Conservation (phyloP, 2,113 vertebrate genomes). For the Chaetops frenatus region DNA sequence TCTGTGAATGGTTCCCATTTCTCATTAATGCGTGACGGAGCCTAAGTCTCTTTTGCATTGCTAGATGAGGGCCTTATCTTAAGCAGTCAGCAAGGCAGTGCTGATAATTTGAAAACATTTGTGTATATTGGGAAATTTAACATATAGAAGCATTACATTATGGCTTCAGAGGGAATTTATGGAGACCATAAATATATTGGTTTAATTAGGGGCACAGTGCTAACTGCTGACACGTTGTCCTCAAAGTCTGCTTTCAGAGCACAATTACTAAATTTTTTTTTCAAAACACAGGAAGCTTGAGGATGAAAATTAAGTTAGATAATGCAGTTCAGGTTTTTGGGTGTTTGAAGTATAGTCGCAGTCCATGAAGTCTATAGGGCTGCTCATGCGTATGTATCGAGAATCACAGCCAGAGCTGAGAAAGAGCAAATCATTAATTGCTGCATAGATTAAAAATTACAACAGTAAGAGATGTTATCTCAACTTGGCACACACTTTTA, state of each 20-base stretch:
- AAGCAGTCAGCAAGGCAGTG: not conserved
- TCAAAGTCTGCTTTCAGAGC: conserved; percentile 7
- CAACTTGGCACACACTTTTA: not conserved
- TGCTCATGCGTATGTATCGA: rapidly evolving
- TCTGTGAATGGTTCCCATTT: not conserved
- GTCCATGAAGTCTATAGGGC: not conserved
- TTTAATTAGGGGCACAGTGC: not conserved
- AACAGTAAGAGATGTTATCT: not conserved
- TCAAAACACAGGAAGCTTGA: not conserved
- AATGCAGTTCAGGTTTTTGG: not conserved
- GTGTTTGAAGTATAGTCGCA: not conserved
- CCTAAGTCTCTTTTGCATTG: not conserved
- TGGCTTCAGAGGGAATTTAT: not conserved
- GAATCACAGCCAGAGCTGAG: not conserved
- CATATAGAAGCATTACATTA: not conserved
- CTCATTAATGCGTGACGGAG: not conserved
- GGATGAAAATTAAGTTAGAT: not conserved
- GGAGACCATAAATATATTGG: not conserved
- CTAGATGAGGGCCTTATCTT: not conserved
- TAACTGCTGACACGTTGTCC: not conserved
- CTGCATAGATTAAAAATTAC: not conserved
- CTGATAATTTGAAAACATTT: conserved; percentile 3
- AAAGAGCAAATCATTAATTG: not conserved
- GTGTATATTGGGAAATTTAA: not conserved
- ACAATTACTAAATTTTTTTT: not conserved